These are phyloP conservation scores for Pogonus chalceus DNA, from an alignment of 1,140 invertebrate species.

Conservation along the genomic window DNA sequence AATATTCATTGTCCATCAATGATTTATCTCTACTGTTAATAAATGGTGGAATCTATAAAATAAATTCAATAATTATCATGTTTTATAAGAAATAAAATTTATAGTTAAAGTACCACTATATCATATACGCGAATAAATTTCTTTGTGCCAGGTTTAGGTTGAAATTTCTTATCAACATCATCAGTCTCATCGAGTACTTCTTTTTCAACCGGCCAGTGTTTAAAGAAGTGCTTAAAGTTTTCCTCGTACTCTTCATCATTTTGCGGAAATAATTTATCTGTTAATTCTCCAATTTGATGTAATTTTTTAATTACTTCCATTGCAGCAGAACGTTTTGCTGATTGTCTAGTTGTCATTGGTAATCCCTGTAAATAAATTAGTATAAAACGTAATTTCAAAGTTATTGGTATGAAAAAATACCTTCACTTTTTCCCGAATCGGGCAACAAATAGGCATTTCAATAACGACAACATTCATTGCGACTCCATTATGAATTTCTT, in stretches of 20 bases:
- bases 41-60: too few species aligned
- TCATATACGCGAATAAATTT: constrained; percentile 60
- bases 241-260: constrained; percentile 43
- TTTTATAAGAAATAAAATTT: too few species aligned
- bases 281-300: constrained; percentile 64
- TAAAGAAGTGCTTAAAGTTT: constrained; percentile 36
- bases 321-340: constrained; percentile 73
- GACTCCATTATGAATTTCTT: too few species aligned
- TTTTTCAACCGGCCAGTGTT: constrained; percentile 39
- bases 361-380: constrained; percentile 43
- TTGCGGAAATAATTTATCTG: constrained; percentile 62
- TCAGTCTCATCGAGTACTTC: background rate
- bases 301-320: constrained; percentile 63
- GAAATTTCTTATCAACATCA: background rate
- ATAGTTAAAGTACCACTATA: constrained; percentile 45
- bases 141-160: constrained; percentile 53
- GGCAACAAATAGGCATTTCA: constrained; percentile 62
- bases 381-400: background rate
- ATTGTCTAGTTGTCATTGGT: constrained; percentile 42
- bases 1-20: too few species aligned
- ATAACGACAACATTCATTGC: constrained; percentile 33
- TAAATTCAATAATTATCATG: too few species aligned
- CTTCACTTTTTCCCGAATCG: constrained; percentile 43
- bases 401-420: constrained; percentile 26
- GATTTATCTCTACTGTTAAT: too few species aligned